Percentiles rank a stretch among this genome's conserved stretches.
phyloP scores from a whole-genome alignment of 2,888 invertebrate species.

The Eristalis arbustorum region DNA sequence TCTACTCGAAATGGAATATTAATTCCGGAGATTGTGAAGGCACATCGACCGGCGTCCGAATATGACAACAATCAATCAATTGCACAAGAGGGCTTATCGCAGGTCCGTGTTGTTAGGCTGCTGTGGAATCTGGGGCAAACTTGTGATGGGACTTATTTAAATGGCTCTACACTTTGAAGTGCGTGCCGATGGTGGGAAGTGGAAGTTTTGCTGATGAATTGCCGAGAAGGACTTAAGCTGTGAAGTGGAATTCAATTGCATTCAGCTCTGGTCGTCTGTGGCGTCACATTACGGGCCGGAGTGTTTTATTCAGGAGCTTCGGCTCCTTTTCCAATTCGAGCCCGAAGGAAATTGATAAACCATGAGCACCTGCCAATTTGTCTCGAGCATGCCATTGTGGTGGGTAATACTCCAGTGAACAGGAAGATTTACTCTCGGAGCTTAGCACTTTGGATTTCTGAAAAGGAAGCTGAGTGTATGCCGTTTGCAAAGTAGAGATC shows the following conservation, averaged over 20 bases:
- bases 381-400: background rate
- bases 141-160: background rate
- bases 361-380: background rate
- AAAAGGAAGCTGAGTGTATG: background rate
- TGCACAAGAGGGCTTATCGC: background rate
- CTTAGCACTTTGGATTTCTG: background rate
- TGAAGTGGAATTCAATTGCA: background rate
- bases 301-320: background rate
- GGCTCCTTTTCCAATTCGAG: background rate
- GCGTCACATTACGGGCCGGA: background rate
- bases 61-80: slow-evolving; percentile 31
- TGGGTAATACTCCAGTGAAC: background rate
- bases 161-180: background rate
- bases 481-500: background rate
- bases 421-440: background rate
- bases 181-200: background rate
- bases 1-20: slow-evolving; percentile 35
- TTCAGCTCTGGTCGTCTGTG: background rate
- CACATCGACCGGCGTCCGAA: slow-evolving; percentile 9
- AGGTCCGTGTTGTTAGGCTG: background rate
- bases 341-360: background rate
- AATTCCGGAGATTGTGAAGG: slow-evolving; percentile 23
- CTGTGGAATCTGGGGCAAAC: background rate
- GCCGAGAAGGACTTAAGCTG: background rate
- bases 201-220: background rate